These are phyloP conservation scores for Drosophila funebris DNA, from an alignment of 1,140 invertebrate species.

Conservation along the genomic window DNA sequence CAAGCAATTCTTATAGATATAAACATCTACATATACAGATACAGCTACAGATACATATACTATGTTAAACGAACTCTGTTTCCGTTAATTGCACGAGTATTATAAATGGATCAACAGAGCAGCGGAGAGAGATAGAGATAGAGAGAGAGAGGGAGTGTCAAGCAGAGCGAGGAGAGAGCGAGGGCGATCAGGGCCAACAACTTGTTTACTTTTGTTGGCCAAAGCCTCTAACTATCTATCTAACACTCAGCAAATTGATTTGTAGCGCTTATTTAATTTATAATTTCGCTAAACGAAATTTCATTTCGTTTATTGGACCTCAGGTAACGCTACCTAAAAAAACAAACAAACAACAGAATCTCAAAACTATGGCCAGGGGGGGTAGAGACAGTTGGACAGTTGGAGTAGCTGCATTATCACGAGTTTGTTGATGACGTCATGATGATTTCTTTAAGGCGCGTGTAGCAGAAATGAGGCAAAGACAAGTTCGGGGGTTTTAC, in stretches of 20 bases:
- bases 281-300: slow-evolving; percentile 60
- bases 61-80: neutral
- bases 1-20: neutral
- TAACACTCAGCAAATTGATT: slow-evolving; percentile 35
- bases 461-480: slow-evolving; percentile 17
- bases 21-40: neutral
- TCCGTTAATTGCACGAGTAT: neutral
- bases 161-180: neutral
- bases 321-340: slow-evolving; percentile 16
- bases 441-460: slow-evolving; percentile 33
- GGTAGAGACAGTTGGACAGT: neutral
- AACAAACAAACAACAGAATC: slow-evolving; percentile 18
- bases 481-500: slow-evolving; percentile 56
- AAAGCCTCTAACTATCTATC: neutral
- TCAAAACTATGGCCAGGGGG: neutral
- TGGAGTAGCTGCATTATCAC: slow-evolving; percentile 50
- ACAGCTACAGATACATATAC: neutral
- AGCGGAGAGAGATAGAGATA: neutral
- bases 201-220: slow-evolving; percentile 15
- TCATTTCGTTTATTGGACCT: slow-evolving; percentile 33
- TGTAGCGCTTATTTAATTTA: slow-evolving; percentile 54
- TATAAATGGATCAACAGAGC: neutral
- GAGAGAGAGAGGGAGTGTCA: neutral
- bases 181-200: slow-evolving; percentile 10
- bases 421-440: slow-evolving; percentile 64